Conservation (phyloP, 2,797 vertebrate species). For the Poeciliopsis gracilis region DNA sequence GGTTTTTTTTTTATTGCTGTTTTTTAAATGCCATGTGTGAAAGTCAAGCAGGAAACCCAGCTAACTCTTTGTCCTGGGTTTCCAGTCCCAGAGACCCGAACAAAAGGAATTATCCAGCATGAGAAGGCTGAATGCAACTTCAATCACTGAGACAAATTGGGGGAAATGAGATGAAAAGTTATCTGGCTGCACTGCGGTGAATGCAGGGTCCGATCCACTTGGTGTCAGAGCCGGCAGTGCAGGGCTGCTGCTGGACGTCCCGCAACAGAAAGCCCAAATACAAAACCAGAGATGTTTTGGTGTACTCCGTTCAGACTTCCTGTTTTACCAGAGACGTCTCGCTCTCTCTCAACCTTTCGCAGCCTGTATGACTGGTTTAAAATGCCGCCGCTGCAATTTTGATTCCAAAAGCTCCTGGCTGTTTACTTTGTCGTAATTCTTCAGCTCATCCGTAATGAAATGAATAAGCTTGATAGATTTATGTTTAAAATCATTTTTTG, state of each 20-base stretch:
- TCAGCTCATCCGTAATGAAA: not conserved
- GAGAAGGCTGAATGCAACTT: not conserved
- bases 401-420: not conserved
- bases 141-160: not conserved
- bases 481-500: not conserved
- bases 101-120: not conserved
- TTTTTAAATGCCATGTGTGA: not conserved
- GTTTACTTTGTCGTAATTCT: not conserved
- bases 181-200: not conserved
- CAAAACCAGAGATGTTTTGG: not conserved
- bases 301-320: not conserved
- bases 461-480: not conserved
- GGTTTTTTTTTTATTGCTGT: not conserved
- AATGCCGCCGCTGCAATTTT: not conserved
- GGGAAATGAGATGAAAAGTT: not conserved
- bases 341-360: not conserved
- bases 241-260: not conserved
- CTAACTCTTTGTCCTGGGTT: not conserved
- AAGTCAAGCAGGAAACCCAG: not conserved
- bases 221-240: not conserved
- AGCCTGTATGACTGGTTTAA: not conserved
- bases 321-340: not conserved
- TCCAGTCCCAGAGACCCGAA: not conserved
- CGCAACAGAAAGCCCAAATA: not conserved
- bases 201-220: not conserved